A percentile compares a stretch with the other conserved stretches of the same genome.
These are phyloP conservation scores for Brachionichthys hirsutus DNA, from an alignment of 2,113 vertebrate genomes.

Conservation along the genomic window DNA sequence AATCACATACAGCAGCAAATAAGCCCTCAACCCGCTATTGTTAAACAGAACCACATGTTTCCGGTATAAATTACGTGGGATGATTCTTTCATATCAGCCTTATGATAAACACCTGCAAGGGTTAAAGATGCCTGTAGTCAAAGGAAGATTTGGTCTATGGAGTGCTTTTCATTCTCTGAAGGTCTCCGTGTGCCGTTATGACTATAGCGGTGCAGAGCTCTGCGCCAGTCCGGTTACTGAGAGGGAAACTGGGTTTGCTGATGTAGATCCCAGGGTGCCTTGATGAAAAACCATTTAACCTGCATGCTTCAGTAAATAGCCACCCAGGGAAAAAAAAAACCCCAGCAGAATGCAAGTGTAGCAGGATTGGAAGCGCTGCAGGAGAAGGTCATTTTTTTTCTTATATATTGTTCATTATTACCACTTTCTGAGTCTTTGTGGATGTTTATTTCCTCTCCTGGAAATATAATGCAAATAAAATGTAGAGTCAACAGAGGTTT, in stretches of 20 bases:
- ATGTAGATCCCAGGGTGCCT: slow-evolving; percentile 73
- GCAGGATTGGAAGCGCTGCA: slow-evolving; percentile 45
- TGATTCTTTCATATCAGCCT: slow-evolving; percentile 9
- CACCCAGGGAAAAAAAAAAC: slow-evolving; percentile 28
- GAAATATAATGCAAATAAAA: slow-evolving; percentile 2
- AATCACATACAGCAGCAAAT: slow-evolving; percentile 17
- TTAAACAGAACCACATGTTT: slow-evolving; percentile 28
- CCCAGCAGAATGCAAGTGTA: slow-evolving; percentile 45
- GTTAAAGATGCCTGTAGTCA: slow-evolving; percentile 5
- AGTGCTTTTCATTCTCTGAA: slow-evolving; percentile 5
- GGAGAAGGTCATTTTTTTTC: slow-evolving; percentile 51
- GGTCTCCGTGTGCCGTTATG: slow-evolving; percentile 43
- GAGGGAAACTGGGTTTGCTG: slow-evolving; percentile 60
- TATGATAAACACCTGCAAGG: slow-evolving; percentile 3
- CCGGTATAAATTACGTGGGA: background rate
- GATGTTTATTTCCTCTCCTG: slow-evolving; percentile 5
- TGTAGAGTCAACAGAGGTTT: background rate
- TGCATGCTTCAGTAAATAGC: slow-evolving; percentile 65
- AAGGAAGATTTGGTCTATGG: background rate
- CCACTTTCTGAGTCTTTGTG: slow-evolving; percentile 5
- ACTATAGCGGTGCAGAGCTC: slow-evolving; percentile 16
- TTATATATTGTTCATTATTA: slow-evolving; percentile 27
- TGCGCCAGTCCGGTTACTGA: slow-evolving; percentile 31
- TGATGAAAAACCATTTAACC: slow-evolving; percentile 75
- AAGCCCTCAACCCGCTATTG: slow-evolving; percentile 15